phyloP scores from a whole-genome alignment of 2,888 invertebrate genomes.

The Epinotia ramella region DNA sequence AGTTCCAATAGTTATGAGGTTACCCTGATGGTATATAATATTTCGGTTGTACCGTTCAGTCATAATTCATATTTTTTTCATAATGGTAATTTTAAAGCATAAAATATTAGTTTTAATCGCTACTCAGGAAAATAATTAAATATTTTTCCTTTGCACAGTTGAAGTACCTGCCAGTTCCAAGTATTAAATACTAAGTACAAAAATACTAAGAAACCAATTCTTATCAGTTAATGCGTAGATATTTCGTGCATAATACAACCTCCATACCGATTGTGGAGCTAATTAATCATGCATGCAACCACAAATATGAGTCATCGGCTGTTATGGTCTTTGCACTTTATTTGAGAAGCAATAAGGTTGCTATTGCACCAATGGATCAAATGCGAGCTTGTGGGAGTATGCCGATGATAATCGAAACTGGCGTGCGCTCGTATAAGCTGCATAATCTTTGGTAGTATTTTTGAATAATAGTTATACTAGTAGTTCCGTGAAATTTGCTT shows the following conservation, averaged over 20 bases:
- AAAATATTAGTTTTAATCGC: no score
- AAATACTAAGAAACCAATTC: not conserved
- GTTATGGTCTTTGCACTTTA: not conserved
- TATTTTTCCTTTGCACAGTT: no score
- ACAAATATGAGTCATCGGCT: not conserved
- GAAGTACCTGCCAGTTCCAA: not conserved
- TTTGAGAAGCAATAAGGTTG: not conserved
- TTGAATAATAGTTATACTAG: not conserved
- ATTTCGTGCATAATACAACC: constrained; percentile 19
- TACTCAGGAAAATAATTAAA: not conserved
- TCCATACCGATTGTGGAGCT: constrained; percentile 16
- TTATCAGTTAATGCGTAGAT: not conserved
- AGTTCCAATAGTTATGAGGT: no score
- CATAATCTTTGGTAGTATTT: constrained; percentile 4
- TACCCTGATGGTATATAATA: no score
- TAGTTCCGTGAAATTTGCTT: not conserved
- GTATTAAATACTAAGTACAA: constrained; percentile 8
- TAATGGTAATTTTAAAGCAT: no score
- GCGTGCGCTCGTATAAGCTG: constrained; percentile 1
- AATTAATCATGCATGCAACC: constrained; percentile 35
- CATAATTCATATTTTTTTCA: no score
- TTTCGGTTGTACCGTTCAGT: no score
- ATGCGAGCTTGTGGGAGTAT: not conserved
- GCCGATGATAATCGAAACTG: not conserved
- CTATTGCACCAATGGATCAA: not conserved